Percentiles rank a stretch among this genome's conserved stretches.
Conservation (phyloP, 2,888 invertebrate genomes). For the Campoplex capitator region DNA sequence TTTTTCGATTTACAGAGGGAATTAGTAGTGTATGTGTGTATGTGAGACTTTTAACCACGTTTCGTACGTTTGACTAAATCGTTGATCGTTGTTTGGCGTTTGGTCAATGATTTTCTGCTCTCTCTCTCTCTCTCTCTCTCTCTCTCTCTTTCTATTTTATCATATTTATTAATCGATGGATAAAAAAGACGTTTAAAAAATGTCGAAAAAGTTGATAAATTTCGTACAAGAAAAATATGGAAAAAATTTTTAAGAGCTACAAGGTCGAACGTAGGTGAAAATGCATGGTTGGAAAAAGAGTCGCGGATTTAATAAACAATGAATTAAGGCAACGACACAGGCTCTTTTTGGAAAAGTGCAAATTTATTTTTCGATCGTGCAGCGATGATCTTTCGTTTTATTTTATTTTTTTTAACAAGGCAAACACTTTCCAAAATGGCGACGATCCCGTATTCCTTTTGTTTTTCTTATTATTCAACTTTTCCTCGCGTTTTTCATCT, state of each 20-base stretch:
- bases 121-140: not conserved
- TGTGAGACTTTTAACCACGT: not conserved
- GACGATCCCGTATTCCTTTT: slow-evolving; percentile 43
- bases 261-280: not conserved
- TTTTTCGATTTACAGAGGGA: not conserved
- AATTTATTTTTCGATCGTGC: slow-evolving; percentile 73
- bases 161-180: not conserved
- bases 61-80: slow-evolving; percentile 2
- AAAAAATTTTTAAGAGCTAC: not conserved
- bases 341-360: slow-evolving; percentile 73
- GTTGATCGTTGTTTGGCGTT: slow-evolving; percentile 7
- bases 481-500: slow-evolving; percentile 3
- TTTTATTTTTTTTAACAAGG: slow-evolving; percentile 57
- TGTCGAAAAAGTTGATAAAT: not conserved
- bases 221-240: not conserved
- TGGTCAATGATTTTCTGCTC: not conserved
- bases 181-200: not conserved
- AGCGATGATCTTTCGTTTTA: slow-evolving; percentile 68
- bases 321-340: slow-evolving; percentile 64
- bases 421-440: slow-evolving; percentile 57
- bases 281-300: not conserved
- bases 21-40: not conserved
- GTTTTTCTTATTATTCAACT: slow-evolving; percentile 18
- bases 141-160: not conserved
- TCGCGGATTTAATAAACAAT: slow-evolving; percentile 39